phyloP scores from a whole-genome alignment of 2,797 vertebrate genomes.

The Tragopan temminckii region DNA sequence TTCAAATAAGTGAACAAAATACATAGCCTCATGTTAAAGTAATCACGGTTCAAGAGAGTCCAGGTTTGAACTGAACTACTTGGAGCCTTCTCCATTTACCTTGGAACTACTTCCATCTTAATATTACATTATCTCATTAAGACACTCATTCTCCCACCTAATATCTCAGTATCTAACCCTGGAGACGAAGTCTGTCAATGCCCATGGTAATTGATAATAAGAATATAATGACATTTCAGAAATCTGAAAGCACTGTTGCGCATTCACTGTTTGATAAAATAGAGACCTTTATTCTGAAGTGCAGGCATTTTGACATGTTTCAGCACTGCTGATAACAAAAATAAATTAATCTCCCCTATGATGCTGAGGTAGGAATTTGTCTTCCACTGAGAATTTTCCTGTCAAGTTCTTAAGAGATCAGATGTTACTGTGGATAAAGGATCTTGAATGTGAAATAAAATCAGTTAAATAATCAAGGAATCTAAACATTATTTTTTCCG shows the following conservation, averaged over 20 bases:
- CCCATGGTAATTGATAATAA: not conserved
- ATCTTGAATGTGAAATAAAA: not conserved
- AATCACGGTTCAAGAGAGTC: not conserved
- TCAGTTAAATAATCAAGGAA: not conserved
- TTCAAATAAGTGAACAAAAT: not conserved
- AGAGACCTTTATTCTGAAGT: slow-evolving; percentile 13
- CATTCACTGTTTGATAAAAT: not conserved
- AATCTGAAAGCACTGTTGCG: not conserved
- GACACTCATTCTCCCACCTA: not conserved
- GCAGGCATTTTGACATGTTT: slow-evolving; percentile 38
- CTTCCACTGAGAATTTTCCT: not conserved
- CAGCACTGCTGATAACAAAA: slow-evolving; percentile 23
- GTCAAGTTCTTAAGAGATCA: not conserved
- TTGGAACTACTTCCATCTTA: not conserved
- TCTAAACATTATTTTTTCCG: not conserved
- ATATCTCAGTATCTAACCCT: not conserved
- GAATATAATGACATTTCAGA: slow-evolving; percentile 35
- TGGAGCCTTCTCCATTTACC: not conserved
- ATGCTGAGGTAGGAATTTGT: not conserved
- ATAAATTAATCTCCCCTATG: not conserved
- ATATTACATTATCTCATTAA: not conserved
- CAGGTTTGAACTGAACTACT: not conserved
- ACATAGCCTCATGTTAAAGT: not conserved
- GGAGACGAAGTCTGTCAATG: not conserved
- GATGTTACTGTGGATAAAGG: not conserved